These are phyloP conservation scores for Leucania comma DNA, from an alignment of 2,888 invertebrate species.

Conservation along the genomic window DNA sequence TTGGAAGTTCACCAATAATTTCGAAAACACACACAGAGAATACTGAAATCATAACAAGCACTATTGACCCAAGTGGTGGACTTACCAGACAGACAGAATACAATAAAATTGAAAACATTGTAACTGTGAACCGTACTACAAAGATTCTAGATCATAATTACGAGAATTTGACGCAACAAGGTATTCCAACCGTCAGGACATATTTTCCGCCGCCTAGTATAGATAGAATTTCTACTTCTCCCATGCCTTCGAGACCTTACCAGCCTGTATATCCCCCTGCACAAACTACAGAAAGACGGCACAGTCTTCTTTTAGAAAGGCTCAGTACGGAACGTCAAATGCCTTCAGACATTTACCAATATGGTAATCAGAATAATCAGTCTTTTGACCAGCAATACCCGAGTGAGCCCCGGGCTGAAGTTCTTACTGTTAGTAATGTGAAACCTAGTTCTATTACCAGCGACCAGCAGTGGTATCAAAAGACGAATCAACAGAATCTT, in stretches of 20 bases:
- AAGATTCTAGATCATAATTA: conserved; percentile 85
- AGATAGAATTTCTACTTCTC: conserved; percentile 79
- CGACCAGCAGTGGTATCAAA: conserved; percentile 87
- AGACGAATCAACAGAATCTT: conserved; percentile 77
- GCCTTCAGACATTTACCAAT: conserved; percentile 83
- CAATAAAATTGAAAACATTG: conserved; percentile 86
- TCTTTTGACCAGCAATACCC: conserved; percentile 79
- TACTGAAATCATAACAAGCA: conserved; percentile 84
- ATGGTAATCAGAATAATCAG: conserved; percentile 80
- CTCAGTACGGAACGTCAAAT: conserved; percentile 86
- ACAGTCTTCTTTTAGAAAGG: conserved; percentile 84
- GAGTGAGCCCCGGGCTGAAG: conserved; percentile 86
- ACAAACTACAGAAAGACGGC: conserved; percentile 82
- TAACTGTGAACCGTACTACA: conserved; percentile 85
- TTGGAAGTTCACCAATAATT: conserved; percentile 81
- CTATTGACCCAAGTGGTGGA: conserved; percentile 76
- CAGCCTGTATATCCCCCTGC: conserved; percentile 80
- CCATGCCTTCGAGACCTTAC: conserved; percentile 79
- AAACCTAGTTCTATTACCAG: conserved; percentile 84
- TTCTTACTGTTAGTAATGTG: conserved; percentile 84
- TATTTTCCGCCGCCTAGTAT: conserved; percentile 83
- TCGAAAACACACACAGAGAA: conserved; percentile 82
- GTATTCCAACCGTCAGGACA: conserved; percentile 82
- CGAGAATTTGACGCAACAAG: conserved; percentile 80
- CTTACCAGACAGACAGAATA: conserved; percentile 85